Percentiles rank a stretch among this genome's conserved stretches.
These are phyloP conservation scores for Malurus leucopterus DNA, from an alignment of 2,797 vertebrate genomes.

Conservation along the genomic window DNA sequence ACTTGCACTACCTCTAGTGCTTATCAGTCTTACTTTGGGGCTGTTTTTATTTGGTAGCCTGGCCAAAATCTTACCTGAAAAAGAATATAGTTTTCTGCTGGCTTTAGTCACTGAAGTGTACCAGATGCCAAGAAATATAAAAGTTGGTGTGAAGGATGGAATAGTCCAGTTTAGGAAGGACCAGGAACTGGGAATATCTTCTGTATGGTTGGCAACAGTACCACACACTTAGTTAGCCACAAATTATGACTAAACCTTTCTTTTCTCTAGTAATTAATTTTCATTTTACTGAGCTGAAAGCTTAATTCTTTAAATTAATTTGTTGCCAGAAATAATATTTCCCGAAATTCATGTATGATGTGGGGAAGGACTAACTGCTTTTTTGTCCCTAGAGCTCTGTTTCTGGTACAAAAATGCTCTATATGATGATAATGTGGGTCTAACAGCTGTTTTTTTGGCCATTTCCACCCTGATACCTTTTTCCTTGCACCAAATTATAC, in stretches of 20 bases:
- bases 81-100: rapidly evolving
- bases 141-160: not conserved
- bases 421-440: not conserved
- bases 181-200: not conserved
- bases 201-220: not conserved
- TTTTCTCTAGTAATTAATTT: not conserved
- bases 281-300: not conserved
- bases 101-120: not conserved
- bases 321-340: not conserved
- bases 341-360: rapidly evolving
- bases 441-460: not conserved
- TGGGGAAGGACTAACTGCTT: not conserved
- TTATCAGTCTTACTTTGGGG: not conserved
- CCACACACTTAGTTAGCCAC: rapidly evolving
- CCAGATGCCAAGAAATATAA: not conserved
- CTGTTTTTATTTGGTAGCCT: not conserved
- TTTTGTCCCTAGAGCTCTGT: rapidly evolving
- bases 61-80: not conserved
- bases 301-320: not conserved
- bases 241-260: not conserved
- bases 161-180: not conserved
- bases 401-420: not conserved
- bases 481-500: not conserved
- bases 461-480: rapidly evolving
- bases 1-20: not conserved